Percentiles rank a stretch among this genome's conserved stretches.
Evolutionary conservation across 2,888 invertebrate genomes (phyloP).

Genomic region (Dryomyza anilis): DNA sequence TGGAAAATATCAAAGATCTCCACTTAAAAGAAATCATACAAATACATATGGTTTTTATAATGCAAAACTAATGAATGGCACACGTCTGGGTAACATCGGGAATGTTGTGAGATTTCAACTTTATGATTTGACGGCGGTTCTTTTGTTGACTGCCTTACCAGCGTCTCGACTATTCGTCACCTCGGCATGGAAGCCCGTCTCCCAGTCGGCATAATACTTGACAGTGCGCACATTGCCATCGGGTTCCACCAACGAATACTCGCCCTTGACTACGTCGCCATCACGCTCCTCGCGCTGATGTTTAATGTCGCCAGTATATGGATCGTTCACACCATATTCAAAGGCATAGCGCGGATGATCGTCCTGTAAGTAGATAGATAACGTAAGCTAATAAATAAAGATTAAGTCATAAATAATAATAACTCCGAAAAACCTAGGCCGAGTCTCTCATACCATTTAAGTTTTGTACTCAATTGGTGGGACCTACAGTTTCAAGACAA

Average conservation of each 20-base stretch:
- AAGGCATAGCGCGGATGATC: conserved; percentile 73
- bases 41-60: no score
- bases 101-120: no score
- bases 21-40: no score
- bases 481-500: no score
- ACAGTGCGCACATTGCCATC: conserved; percentile 78
- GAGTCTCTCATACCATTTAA: background rate
- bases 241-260: conserved; percentile 72
- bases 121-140: conserved; percentile 47
- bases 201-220: conserved; percentile 78
- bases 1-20: background rate
- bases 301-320: conserved; percentile 75
- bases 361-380: conserved; percentile 61
- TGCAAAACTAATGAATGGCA: no score
- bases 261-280: conserved; percentile 75
- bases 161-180: conserved; percentile 71
- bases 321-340: conserved; percentile 76
- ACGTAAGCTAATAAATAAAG: background rate
- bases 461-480: no score
- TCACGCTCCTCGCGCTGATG: conserved; percentile 75
- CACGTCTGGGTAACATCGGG: no score
- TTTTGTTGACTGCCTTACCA: conserved; percentile 55
- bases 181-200: conserved; percentile 77
- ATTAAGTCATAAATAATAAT: background rate
- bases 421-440: background rate